phyloP scores from a whole-genome alignment of 2,888 invertebrate species.

The Meteorus cinctellus region DNA sequence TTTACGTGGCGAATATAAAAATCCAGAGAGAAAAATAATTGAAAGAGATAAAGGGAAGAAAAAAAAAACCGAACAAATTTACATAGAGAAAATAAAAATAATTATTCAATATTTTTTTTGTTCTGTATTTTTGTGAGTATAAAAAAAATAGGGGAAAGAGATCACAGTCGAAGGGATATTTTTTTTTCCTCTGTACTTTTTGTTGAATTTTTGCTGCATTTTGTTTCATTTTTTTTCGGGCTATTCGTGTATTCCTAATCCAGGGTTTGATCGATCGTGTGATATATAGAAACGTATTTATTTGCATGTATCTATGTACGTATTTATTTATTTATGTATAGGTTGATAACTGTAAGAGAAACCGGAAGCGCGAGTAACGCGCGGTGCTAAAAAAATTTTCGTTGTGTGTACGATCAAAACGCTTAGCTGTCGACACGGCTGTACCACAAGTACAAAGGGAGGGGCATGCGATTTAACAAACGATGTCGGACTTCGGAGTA shows the following conservation, averaged over 20 bases:
- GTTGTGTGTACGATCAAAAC: slow-evolving; percentile 44
- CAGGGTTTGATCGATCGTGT: slow-evolving; percentile 24
- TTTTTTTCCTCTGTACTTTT: background rate
- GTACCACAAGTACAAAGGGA: slow-evolving; percentile 58
- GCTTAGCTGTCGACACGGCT: slow-evolving; percentile 31
- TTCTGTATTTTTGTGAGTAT: no score
- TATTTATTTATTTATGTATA: background rate
- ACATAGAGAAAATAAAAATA: no score
- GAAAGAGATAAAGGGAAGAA: background rate
- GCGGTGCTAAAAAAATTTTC: slow-evolving; percentile 42
- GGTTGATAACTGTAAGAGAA: slow-evolving; percentile 13
- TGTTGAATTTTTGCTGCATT: background rate
- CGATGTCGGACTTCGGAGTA: slow-evolving; percentile 72
- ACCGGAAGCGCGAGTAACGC: slow-evolving; percentile 23
- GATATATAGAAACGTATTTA: background rate
- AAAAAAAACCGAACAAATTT: background rate
- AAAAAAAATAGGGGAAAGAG: no score
- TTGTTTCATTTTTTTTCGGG: background rate
- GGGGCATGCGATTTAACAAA: slow-evolving; percentile 72
- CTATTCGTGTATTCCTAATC: background rate
- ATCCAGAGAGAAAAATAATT: background rate
- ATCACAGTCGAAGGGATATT: no score
- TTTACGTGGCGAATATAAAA: background rate
- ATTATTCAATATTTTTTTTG: no score
- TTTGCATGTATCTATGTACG: background rate